Base-by-base conservation (phyloP, 2,797 vertebrate species). In the Poliocrania exsul region DNA sequence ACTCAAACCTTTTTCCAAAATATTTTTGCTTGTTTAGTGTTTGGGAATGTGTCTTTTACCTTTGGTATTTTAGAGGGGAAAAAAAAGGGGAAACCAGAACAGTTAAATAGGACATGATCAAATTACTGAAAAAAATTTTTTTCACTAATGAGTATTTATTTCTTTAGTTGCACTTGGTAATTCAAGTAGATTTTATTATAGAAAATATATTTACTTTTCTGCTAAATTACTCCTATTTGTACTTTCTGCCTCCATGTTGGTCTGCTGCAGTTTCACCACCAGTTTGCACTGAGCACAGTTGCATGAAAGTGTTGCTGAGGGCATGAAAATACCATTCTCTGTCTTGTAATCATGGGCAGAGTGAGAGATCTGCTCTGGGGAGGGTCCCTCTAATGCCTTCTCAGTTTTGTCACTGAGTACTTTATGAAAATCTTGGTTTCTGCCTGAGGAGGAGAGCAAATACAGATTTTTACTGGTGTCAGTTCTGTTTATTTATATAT, bases 81-180 rank as follows among this genome's bases (percentile, higher is more conserved):
- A 58, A 80, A 64, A 67, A 13, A 66, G 29, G 8, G 35, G 26
- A 86, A 66, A 53, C n/a, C n/a, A 64, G 49, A 83, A 54, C 29
- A 83, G 53, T 35, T 67, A 38, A 88, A 53, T 47, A 35, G 51
- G 70, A 56, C 24, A 16, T 42, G 40, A 92, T 88, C 35, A 74
- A 35, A 74, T 74, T 42, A 78, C 29, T 91, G 35, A 61, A 71
- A 92, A 80, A 0, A 65, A 60, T 61, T 83, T 3, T 83, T 78
- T 79, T 93, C 42, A 88, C 19, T 78, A 64, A 61, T 28, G 26
- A 71, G 6, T 86, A 21, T 38, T 95, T 88, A 40, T 72, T 96
- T 96, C 96, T 95, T 96, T 92, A 94, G 92, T 94, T 96, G 94
- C 94, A 95, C 87, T 96, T 96, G 94, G 96, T 96, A 96, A 95